These are phyloP conservation scores for Florisuga fusca DNA, from an alignment of 2,797 vertebrate genomes.

Conservation along the genomic window DNA sequence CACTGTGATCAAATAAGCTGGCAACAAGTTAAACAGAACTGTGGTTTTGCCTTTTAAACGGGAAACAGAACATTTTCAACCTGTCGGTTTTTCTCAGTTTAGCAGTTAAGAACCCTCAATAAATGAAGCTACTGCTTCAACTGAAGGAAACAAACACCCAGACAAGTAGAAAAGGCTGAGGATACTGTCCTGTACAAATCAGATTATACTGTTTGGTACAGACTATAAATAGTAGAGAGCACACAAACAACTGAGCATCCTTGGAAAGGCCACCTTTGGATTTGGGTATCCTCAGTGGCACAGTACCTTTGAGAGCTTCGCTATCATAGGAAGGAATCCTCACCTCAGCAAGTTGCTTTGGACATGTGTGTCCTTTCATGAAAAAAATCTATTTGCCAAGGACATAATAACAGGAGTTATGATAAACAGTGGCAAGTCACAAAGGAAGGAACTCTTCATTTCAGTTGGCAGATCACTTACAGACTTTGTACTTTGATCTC, in stretches of 20 bases:
- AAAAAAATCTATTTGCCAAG: slow-evolving; percentile 2
- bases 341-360: not conserved
- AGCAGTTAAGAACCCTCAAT: not conserved
- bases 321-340: not conserved
- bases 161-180: not conserved
- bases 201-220: slow-evolving; percentile 13
- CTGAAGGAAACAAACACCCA: not conserved
- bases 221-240: slow-evolving; percentile 3
- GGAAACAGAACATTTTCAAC: not conserved
- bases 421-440: slow-evolving; percentile 30
- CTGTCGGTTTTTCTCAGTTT: not conserved
- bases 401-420: not conserved
- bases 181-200: not conserved
- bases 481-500: slow-evolving; percentile 25
- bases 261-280: not conserved
- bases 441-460: slow-evolving; percentile 34
- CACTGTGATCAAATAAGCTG: not conserved
- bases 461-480: not conserved
- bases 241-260: not conserved
- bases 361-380: slow-evolving; percentile 3
- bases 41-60: not conserved
- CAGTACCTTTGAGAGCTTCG: not conserved
- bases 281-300: not conserved
- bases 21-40: not conserved
- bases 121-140: not conserved